Conservation (phyloP, 2,888 invertebrate genomes). For the Galerucella calmariensis region DNA sequence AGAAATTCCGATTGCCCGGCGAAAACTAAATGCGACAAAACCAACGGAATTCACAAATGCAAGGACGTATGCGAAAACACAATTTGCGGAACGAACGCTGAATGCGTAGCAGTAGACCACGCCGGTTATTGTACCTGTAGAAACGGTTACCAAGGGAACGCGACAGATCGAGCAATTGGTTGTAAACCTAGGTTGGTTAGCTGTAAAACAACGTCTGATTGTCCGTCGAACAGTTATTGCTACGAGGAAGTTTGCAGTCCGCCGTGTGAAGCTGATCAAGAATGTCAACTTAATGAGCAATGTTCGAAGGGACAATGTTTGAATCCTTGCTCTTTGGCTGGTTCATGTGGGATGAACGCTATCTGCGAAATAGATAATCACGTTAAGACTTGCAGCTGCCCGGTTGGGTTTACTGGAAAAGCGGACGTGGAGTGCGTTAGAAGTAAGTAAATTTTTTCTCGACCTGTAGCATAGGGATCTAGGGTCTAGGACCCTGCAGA, state of each 20-base stretch:
- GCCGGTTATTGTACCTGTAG: conserved; percentile 82
- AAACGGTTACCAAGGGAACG: conserved; percentile 81
- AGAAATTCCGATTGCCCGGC: conserved; percentile 83
- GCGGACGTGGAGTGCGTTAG: conserved; percentile 86
- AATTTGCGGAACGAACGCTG: conserved; percentile 85
- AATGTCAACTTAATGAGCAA: conserved; percentile 82
- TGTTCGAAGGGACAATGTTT: conserved; percentile 86
- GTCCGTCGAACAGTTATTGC: conserved; percentile 83
- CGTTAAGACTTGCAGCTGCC: conserved; percentile 83
- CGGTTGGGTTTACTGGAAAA: conserved; percentile 87
- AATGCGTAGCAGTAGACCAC: conserved; percentile 83
- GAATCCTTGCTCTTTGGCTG: conserved; percentile 80
- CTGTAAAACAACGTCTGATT: conserved; percentile 79
- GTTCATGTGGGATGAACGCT: conserved; percentile 87
- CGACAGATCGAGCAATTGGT: conserved; percentile 75
- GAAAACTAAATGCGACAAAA: conserved; percentile 79
- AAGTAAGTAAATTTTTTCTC: conserved; percentile 67
- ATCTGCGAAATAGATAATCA: conserved; percentile 79
- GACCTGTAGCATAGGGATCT: no score
- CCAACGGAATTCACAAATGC: conserved; percentile 82
- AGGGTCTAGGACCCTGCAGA: no score
- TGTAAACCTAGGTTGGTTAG: conserved; percentile 80
- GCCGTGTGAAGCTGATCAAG: conserved; percentile 81
- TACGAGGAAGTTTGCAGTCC: conserved; percentile 84
- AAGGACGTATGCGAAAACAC: conserved; percentile 83